A percentile compares a stretch with the other conserved stretches of the same genome.
Conservation (phyloP, 2,888 invertebrate genomes). For the Crossocerus cetratus region DNA sequence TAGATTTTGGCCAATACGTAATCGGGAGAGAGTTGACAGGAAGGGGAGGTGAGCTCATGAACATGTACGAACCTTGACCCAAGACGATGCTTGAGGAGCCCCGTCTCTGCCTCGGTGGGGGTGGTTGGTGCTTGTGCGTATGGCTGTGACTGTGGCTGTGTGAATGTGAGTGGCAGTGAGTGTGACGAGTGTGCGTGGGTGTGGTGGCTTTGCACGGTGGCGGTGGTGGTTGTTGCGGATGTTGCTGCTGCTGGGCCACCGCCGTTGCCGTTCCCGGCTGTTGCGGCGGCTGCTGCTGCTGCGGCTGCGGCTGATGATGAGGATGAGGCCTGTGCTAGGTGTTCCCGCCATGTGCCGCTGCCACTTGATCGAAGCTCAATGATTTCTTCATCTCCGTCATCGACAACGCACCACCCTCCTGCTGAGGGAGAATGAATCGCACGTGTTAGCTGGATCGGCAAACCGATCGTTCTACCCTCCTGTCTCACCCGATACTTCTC, state of each 20-base stretch:
- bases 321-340: slow-evolving; percentile 76
- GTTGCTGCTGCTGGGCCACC: slow-evolving; percentile 57
- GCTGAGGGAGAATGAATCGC: slow-evolving; percentile 61
- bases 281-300: slow-evolving; percentile 62
- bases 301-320: slow-evolving; percentile 66
- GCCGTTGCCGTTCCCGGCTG: slow-evolving; percentile 46
- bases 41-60: slow-evolving; percentile 1
- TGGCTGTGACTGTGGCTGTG: slow-evolving; percentile 74
- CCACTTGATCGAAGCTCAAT: slow-evolving; percentile 80
- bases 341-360: slow-evolving; percentile 77
- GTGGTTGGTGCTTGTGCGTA: slow-evolving; percentile 74
- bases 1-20: too few relatives aligned
- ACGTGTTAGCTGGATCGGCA: slow-evolving; percentile 62
- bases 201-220: slow-evolving; percentile 68
- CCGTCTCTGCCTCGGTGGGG: slow-evolving; percentile 73
- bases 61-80: slow-evolving; percentile 70
- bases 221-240: slow-evolving; percentile 56
- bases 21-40: not conserved
- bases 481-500: not conserved
- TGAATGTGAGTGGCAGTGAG: slow-evolving; percentile 75
- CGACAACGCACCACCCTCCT: slow-evolving; percentile 82
- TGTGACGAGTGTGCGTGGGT: slow-evolving; percentile 74
- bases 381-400: slow-evolving; percentile 84
- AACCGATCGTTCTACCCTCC: not conserved
- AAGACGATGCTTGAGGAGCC: slow-evolving; percentile 74